phyloP scores from a whole-genome alignment of 2,888 invertebrate species.

The Pelosia muscerda region DNA sequence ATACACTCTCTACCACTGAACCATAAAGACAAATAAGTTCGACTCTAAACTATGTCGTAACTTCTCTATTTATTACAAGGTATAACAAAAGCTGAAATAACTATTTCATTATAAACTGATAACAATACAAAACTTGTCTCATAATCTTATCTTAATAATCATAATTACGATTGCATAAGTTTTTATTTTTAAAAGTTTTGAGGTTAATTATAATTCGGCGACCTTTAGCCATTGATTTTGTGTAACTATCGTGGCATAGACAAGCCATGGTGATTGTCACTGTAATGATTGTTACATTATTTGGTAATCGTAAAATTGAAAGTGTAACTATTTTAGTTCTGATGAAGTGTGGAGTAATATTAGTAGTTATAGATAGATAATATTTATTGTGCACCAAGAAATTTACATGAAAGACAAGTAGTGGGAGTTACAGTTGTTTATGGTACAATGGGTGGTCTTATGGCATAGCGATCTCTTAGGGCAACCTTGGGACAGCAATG shows the following conservation, averaged over 20 bases:
- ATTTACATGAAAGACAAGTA: too few species aligned
- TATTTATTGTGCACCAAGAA: too few species aligned
- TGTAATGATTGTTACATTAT: not conserved
- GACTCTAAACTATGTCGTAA: not conserved
- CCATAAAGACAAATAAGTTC: not conserved
- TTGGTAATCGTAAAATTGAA: conserved; percentile 9
- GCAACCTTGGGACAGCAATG: too few species aligned
- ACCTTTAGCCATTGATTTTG: conserved; percentile 49
- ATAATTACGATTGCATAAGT: conserved; percentile 47
- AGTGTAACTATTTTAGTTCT: not conserved
- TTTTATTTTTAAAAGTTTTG: conserved; percentile 39
- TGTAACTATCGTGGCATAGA: conserved; percentile 30
- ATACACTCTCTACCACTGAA: not conserved
- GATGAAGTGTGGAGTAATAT: not conserved
- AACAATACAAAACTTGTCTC: conserved; percentile 21
- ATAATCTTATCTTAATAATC: conserved; percentile 47
- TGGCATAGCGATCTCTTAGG: too few species aligned
- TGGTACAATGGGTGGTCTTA: too few species aligned
- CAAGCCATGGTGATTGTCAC: conserved; percentile 30
- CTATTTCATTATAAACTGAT: conserved; percentile 35
- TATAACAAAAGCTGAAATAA: conserved; percentile 23
- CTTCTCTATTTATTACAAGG: not conserved
- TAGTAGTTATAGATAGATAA: too few species aligned
- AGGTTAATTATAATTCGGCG: conserved; percentile 51
- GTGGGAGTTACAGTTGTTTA: too few species aligned